These are phyloP conservation scores for Saccopteryx leptura DNA, from an alignment of 2,113 vertebrate genomes.

Conservation along the genomic window DNA sequence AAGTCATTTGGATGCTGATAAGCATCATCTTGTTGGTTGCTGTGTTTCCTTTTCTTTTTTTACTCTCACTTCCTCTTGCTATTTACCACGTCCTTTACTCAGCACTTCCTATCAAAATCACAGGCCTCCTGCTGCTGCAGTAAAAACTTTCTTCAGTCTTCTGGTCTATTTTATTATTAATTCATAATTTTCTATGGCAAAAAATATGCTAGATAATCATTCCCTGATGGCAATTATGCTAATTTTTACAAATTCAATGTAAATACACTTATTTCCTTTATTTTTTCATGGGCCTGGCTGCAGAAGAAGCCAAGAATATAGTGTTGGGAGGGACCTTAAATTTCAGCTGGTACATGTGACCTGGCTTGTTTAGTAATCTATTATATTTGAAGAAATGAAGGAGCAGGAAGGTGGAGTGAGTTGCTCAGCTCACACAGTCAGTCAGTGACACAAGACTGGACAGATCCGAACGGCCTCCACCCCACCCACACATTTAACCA, in stretches of 20 bases:
- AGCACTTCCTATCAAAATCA: slow-evolving; percentile 34
- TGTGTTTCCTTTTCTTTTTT: not conserved
- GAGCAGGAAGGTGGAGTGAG: not conserved
- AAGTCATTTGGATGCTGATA: not conserved
- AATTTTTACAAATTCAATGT: not conserved
- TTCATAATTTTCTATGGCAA: slow-evolving; percentile 17
- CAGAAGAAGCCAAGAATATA: not conserved
- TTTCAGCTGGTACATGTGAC: not conserved
- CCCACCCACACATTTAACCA: too few species aligned
- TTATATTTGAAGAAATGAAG: not conserved
- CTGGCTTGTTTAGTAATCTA: not conserved
- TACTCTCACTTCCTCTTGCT: slow-evolving; percentile 50
- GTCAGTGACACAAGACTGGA: not conserved
- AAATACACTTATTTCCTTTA: not conserved
- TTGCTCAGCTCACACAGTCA: not conserved
- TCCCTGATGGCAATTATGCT: not conserved
- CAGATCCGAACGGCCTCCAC: not conserved
- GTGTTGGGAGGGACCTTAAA: not conserved
- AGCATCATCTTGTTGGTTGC: not conserved
- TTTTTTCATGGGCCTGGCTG: not conserved
- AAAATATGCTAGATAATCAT: not conserved
- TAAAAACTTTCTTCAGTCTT: slow-evolving; percentile 35
- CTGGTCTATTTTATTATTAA: slow-evolving; percentile 11
- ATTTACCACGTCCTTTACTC: slow-evolving; percentile 13
- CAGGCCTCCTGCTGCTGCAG: not conserved